phyloP scores from a whole-genome alignment of 2,113 vertebrate species.

The Leptosomus discolor region DNA sequence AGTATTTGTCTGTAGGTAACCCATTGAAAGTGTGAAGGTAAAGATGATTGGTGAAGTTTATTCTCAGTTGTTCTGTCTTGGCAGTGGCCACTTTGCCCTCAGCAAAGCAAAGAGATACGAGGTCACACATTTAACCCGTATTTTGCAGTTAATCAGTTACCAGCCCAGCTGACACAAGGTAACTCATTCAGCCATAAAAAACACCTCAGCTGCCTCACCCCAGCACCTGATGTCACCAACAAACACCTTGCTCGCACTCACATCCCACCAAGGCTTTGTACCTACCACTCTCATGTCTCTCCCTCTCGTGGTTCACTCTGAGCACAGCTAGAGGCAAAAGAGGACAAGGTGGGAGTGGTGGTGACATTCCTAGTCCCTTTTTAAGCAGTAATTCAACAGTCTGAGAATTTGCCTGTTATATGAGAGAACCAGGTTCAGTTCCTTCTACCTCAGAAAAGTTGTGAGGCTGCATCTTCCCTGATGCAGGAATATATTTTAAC shows the following conservation, averaged over 20 bases:
- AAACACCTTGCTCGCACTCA: neutral
- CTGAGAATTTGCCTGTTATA: neutral
- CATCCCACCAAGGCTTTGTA: neutral
- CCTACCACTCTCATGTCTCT: neutral
- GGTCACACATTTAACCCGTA: fast-evolving
- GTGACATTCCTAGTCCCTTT: neutral
- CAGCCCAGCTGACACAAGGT: neutral
- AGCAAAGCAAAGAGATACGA: neutral
- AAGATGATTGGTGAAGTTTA: neutral
- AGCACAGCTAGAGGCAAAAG: neutral
- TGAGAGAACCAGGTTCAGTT: neutral
- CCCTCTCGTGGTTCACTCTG: neutral
- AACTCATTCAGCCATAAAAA: neutral
- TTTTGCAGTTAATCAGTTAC: neutral
- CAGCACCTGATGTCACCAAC: neutral
- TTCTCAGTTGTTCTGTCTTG: neutral
- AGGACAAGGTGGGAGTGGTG: neutral
- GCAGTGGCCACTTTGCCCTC: neutral
- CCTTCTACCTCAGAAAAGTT: neutral
- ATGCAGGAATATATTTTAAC: neutral
- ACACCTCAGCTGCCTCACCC: neutral
- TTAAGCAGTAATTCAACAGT: neutral
- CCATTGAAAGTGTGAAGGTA: neutral
- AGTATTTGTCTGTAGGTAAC: neutral
- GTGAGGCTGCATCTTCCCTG: neutral